A percentile compares a stretch with the other conserved stretches of the same genome.
phyloP scores from a whole-genome alignment of 2,797 vertebrate genomes.

The Spinus pinus region DNA sequence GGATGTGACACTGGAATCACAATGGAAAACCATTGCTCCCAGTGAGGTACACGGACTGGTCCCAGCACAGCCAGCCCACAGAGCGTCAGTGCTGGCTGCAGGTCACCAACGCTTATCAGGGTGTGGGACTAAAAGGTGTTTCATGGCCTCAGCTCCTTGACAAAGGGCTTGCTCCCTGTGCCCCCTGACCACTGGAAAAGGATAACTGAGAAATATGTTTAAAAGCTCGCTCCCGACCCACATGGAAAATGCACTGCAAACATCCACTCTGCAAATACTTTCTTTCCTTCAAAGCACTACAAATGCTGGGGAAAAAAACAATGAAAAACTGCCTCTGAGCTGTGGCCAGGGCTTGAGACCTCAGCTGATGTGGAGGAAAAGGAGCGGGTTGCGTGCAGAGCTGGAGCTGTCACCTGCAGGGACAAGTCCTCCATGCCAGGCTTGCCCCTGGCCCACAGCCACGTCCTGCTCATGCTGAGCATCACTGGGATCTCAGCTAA shows the following conservation, averaged over 20 bases:
- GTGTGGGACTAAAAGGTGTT: accelerated
- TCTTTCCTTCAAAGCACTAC: neutral
- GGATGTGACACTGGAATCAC: neutral
- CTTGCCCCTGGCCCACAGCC: accelerated
- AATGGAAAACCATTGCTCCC: neutral
- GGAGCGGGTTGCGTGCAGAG: neutral
- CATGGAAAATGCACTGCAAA: accelerated
- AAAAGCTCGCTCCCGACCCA: accelerated
- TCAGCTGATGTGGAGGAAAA: neutral
- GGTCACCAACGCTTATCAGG: accelerated
- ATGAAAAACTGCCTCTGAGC: neutral
- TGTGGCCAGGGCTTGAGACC: neutral
- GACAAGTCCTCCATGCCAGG: accelerated
- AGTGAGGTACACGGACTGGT: neutral
- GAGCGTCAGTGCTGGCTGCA: neutral
- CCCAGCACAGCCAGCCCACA: neutral
- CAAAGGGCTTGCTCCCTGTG: neutral
- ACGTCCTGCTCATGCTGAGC: neutral
- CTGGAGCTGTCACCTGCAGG: neutral
- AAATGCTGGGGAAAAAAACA: neutral
- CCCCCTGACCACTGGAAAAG: neutral
- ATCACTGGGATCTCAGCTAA: neutral
- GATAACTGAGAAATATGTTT: neutral
- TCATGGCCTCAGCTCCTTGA: neutral
- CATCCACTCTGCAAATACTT: neutral